Evolutionary conservation across 1,140 invertebrate species (phyloP).

Genomic region (Meloidogyne exigua): DNA sequence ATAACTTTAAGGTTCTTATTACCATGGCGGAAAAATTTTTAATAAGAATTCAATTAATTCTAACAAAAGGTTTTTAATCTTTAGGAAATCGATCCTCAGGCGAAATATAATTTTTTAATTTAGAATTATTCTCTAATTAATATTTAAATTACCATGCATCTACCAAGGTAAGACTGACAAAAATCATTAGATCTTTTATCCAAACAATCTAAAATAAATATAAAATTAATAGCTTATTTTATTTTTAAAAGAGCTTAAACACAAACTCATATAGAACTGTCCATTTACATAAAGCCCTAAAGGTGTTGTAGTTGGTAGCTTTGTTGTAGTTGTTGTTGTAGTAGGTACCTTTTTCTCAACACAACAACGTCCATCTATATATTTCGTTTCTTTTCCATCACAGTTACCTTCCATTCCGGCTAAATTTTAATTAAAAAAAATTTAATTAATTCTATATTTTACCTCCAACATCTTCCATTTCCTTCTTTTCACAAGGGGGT

Average conservation of each 20-base stretch:
- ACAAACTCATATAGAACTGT: background rate
- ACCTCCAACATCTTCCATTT: background rate
- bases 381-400: background rate
- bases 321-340: background rate
- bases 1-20: too few species aligned
- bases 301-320: background rate
- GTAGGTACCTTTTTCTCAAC: background rate
- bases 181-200: background rate
- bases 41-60: too few species aligned
- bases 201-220: background rate
- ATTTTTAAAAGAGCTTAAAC: too few species aligned
- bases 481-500: background rate
- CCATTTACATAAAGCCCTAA: slow-evolving; percentile 2
- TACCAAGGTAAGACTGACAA: background rate
- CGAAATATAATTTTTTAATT: too few species aligned
- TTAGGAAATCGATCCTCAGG: too few species aligned
- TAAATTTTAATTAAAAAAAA: background rate
- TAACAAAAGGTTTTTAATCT: too few species aligned
- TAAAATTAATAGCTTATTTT: too few species aligned
- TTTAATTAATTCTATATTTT: background rate
- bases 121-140: too few species aligned
- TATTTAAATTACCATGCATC: background rate
- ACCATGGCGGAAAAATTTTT: too few species aligned
- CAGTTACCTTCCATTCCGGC: background rate
- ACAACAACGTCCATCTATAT: slow-evolving; percentile 1